phyloP scores from a whole-genome alignment of 2,797 vertebrate genomes.

The Urocyon cinereoargenteus region DNA sequence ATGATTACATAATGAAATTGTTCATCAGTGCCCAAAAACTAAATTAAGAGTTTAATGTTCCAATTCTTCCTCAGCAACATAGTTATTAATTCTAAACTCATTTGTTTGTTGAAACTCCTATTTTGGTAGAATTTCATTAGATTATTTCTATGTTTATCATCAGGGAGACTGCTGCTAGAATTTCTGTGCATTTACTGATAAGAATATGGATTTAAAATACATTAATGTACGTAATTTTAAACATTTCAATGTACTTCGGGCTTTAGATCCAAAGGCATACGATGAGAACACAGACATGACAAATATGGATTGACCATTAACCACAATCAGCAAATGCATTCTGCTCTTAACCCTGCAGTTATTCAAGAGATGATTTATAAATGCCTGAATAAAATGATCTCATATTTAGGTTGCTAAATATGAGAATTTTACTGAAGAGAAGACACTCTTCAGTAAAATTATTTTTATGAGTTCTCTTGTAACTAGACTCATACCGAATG shows the following conservation, averaged over 20 bases:
- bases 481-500: not conserved
- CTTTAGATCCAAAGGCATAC: not conserved
- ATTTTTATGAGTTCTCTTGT: not conserved
- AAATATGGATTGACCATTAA: not conserved
- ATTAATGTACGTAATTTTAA: not conserved
- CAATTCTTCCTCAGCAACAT: not conserved
- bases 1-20: not conserved
- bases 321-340: not conserved
- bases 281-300: not conserved
- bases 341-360: not conserved
- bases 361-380: not conserved
- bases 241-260: not conserved
- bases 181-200: not conserved
- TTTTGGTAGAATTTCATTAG: constrained; percentile 5
- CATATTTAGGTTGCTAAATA: not conserved
- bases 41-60: not conserved
- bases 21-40: not conserved
- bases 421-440: too few relatives aligned
- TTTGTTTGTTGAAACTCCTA: constrained; percentile 4
- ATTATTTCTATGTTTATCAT: not conserved
- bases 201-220: not conserved
- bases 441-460: constrained; percentile 5
- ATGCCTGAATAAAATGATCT: not conserved
- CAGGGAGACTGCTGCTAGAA: not conserved
- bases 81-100: not conserved